Base-by-base conservation (phyloP, 2,113 vertebrate genomes). In the Lathamus discolor region DNA sequence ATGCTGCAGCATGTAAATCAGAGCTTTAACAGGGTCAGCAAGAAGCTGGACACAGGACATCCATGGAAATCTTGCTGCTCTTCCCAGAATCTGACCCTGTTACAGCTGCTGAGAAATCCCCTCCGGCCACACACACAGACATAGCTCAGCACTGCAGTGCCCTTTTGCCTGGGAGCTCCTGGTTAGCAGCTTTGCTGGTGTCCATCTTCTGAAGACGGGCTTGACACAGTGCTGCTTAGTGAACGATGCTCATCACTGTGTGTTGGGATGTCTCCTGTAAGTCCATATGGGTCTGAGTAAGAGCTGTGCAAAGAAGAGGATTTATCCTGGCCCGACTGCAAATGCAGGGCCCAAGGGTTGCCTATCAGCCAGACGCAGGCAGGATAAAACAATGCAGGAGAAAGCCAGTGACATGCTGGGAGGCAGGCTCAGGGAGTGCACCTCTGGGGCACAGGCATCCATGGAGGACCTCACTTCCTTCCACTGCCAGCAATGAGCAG, bases 121-220 rank as follows among this genome's bases (percentile, higher is more conserved):
- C 64, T 83, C n/a, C 63, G 39, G 63, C 41, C 28, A 14, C 63
- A 63, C 15, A 77, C 52, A 39, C 17, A 55, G 57, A 44, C 29
- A 37, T 43, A 51, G 48, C 57, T 62, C 66, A 66, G 44, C 70
- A 79, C 25, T 1, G 0, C 5, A 5, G 41, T 1, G 0, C 11
- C 0, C 3, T 23, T 54, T 74, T n/a, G n/a, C 13, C 63, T 63
- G 33, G 6, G 12, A 87, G 19, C 5, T 91, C 44, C 67, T 57
- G 27, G 13, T 61, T 43, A 66, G 55, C 25, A 79, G 33, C 8
- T 68, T 25, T 68, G 44, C 37, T 62, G 48, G 39, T 49, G 41
- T 51, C 41, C 77, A 1, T 33, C 18, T 11, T 37, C 23, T 48
- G 72, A 49, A 54, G 46, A 67, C 3, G 14, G 22, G 41, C 25